These are phyloP conservation scores for Colistium nudipinnis DNA, from an alignment of 2,113 vertebrate genomes.

Conservation along the genomic window DNA sequence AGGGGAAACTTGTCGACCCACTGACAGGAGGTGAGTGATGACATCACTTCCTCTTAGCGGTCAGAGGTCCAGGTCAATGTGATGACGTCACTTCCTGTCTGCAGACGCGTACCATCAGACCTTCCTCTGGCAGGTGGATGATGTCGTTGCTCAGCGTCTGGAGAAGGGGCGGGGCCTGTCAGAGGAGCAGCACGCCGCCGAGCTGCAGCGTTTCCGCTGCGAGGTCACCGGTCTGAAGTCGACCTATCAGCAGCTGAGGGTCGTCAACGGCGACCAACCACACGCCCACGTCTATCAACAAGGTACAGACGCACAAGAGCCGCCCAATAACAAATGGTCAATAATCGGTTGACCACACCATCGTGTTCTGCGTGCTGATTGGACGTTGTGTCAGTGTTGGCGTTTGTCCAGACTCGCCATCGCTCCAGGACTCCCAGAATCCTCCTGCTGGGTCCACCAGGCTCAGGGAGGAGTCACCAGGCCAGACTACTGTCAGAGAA, in stretches of 20 bases:
- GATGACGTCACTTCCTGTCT: constrained; percentile 41
- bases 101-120: constrained; percentile 90
- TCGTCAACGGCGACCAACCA: constrained; percentile 87
- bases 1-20: constrained; percentile 86
- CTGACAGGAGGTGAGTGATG: constrained; percentile 84
- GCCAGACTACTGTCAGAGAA: constrained; percentile 88
- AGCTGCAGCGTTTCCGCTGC: constrained; percentile 80
- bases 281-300: constrained; percentile 83
- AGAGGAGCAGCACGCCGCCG: constrained; percentile 71
- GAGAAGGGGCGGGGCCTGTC: constrained; percentile 60
- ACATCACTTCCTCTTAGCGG: background rate
- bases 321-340: too few relatives aligned
- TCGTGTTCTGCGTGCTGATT: too few relatives aligned
- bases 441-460: constrained; percentile 88
- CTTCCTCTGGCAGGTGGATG: constrained; percentile 82
- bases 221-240: constrained; percentile 80
- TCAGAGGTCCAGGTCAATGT: too few relatives aligned
- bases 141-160: constrained; percentile 74
- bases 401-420: constrained; percentile 78
- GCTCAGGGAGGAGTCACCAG: constrained; percentile 91
- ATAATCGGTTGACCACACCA: too few relatives aligned
- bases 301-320: background rate
- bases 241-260: constrained; percentile 82
- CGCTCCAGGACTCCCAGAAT: constrained; percentile 86
- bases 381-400: constrained; percentile 79